Evolutionary conservation across 2,797 vertebrate genomes (phyloP), one percentile per base, ranked within the genome.

Genomic region (Moxostoma hubbsi): DNA sequence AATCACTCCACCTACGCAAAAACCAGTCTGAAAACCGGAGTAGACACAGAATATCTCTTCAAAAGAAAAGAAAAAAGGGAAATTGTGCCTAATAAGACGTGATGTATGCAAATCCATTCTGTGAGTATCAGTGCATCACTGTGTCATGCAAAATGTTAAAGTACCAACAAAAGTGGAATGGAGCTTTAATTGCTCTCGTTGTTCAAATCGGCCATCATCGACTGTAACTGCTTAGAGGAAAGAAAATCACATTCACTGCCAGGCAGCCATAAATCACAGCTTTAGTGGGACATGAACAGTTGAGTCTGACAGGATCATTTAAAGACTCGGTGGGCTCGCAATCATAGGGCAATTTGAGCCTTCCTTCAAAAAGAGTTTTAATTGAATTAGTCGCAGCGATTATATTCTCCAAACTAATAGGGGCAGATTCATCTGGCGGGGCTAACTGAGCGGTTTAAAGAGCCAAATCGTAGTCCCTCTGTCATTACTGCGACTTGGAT

Each of bases 251-350:
- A 81, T 70, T 50, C 65, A 68, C 47, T 63, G 71, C 49, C 46
- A 61, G 54, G 62, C 58, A 53, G 73, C 75, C 73, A 80, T 85
- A 62, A 61, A 61, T 84, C 79, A 86, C 71, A 73, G 80, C 79
- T 82, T 86, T 86, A 85, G 51, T 54, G 73, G 43, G 54, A 82
- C 66, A 72, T 46, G 73, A 61, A 79, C 77, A 70, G 72, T 79
- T 79, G 54, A 55, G 67, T 80, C 83, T 84, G 77, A 88, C 73
- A 81, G 84, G 73, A 79, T 86, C 77, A 82, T 89, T 89, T 83
- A 81, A 80, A 76, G 83, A 86, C 73, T 86, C 84, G 66, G 54
- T 87, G 77, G 59, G 84, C 73, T 82, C 67, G 68, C 81, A 78
- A 78, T 85, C 65, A 59, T 62, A 62, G n/a, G 68, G 81, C 73